Conservation (phyloP, 92 coral and sea anemone genomes). For the Paragorgia papillata region DNA sequence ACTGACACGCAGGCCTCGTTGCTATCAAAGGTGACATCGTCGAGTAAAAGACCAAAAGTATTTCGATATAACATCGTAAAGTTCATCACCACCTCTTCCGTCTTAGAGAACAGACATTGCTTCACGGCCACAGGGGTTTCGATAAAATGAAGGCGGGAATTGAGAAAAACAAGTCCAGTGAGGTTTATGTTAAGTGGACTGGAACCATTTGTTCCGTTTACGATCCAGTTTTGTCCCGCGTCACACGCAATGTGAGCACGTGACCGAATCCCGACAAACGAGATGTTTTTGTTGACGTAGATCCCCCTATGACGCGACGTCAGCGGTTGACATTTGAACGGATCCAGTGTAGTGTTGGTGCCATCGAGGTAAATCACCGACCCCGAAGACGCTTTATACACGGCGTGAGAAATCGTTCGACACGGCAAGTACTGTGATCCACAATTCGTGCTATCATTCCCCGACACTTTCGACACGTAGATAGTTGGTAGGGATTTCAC, state of each 20-base stretch:
- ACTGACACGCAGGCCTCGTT: slow-evolving; percentile 32
- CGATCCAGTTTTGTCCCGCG: slow-evolving; percentile 28
- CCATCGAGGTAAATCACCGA: slow-evolving; percentile 46
- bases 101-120: slow-evolving; percentile 20
- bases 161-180: slow-evolving; percentile 35
- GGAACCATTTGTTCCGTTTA: slow-evolving; percentile 28
- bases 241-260: slow-evolving; percentile 43
- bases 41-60: neutral
- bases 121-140: slow-evolving; percentile 17
- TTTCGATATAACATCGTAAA: neutral
- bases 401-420: slow-evolving; percentile 34
- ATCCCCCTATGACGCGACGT: slow-evolving; percentile 34
- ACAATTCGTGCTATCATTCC: slow-evolving; percentile 33
- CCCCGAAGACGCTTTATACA: slow-evolving; percentile 13
- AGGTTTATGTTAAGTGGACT: slow-evolving; percentile 12
- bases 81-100: slow-evolving; percentile 5
- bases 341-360: slow-evolving; percentile 36
- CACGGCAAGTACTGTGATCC: slow-evolving; percentile 45
- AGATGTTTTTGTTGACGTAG: slow-evolving; percentile 37
- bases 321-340: slow-evolving; percentile 37
- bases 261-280: slow-evolving; percentile 37
- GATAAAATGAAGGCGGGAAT: slow-evolving; percentile 38
- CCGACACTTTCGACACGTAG: slow-evolving; percentile 1
- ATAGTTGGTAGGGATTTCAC: neutral
- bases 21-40: slow-evolving; percentile 27